phyloP scores from a whole-genome alignment of 1,140 invertebrate species.

The Heliconius hermathena region DNA sequence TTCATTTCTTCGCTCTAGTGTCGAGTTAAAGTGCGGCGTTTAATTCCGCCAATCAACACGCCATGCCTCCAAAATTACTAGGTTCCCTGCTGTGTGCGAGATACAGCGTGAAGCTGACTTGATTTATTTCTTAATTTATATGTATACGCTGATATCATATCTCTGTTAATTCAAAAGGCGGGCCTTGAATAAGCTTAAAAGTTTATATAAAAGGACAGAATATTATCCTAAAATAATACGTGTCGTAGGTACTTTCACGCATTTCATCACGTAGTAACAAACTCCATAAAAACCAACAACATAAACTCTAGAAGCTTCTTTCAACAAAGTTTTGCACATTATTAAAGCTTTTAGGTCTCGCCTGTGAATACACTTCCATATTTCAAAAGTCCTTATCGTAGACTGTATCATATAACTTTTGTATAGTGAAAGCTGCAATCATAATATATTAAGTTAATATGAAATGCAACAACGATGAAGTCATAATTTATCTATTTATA shows the following conservation, averaged over 20 bases:
- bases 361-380: constrained; percentile 25
- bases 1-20: no score
- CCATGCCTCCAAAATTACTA: no score
- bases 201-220: not conserved
- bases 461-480: not conserved
- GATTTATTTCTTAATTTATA: not conserved
- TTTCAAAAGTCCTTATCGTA: constrained; percentile 22
- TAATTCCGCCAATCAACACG: no score
- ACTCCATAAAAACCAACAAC: constrained; percentile 27
- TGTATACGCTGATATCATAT: not conserved
- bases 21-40: no score
- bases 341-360: constrained; percentile 35
- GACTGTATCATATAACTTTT: constrained; percentile 14
- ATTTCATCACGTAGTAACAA: constrained; percentile 21
- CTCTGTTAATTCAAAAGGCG: not conserved
- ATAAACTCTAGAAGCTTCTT: constrained; percentile 31
- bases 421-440: not conserved
- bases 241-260: constrained; percentile 12
- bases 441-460: not conserved
- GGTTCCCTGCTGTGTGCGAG: no score
- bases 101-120: no score
- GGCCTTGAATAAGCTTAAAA: not conserved
- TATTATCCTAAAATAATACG: constrained; percentile 3
- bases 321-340: constrained; percentile 30
- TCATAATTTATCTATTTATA: not conserved